These are phyloP conservation scores for Brachionus koreanus DNA, from an alignment of 1,140 invertebrate genomes.

Conservation along the genomic window DNA sequence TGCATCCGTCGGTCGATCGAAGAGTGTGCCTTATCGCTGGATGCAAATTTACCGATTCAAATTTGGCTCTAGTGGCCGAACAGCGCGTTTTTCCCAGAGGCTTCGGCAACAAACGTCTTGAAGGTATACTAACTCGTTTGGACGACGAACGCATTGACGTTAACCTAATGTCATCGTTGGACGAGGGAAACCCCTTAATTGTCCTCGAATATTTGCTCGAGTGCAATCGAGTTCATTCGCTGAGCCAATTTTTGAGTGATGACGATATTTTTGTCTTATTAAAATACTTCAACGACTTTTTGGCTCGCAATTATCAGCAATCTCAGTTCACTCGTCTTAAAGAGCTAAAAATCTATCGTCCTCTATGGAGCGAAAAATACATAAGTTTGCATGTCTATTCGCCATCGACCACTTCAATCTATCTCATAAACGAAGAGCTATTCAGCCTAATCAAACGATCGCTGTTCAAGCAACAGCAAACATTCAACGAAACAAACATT, in stretches of 20 bases:
- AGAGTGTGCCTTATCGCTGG: constrained; percentile 32
- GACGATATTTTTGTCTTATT: constrained; percentile 35
- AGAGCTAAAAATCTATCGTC: constrained; percentile 19
- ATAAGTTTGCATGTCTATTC: not conserved
- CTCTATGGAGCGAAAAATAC: not conserved
- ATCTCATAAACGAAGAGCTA: constrained; percentile 23
- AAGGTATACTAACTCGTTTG: constrained; percentile 12
- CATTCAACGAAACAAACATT: not conserved
- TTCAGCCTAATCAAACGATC: constrained; percentile 16
- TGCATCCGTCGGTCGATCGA: constrained; percentile 22
- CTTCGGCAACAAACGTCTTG: constrained; percentile 30
- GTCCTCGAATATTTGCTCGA: constrained; percentile 29
- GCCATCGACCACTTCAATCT: not conserved
- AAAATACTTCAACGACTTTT: constrained; percentile 44
- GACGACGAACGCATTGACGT: constrained; percentile 32
- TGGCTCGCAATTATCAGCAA: not conserved
- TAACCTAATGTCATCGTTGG: not conserved
- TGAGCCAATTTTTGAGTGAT: constrained; percentile 23
- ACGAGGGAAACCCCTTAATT: constrained; percentile 21
- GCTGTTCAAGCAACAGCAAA: not conserved
- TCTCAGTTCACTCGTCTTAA: not conserved
- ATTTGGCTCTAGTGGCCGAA: not conserved
- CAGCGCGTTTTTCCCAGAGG: not conserved
- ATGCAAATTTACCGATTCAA: not conserved
- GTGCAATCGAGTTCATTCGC: constrained; percentile 1